Conservation (phyloP, 2,797 vertebrate genomes). For the Coracias cyanogaster region DNA sequence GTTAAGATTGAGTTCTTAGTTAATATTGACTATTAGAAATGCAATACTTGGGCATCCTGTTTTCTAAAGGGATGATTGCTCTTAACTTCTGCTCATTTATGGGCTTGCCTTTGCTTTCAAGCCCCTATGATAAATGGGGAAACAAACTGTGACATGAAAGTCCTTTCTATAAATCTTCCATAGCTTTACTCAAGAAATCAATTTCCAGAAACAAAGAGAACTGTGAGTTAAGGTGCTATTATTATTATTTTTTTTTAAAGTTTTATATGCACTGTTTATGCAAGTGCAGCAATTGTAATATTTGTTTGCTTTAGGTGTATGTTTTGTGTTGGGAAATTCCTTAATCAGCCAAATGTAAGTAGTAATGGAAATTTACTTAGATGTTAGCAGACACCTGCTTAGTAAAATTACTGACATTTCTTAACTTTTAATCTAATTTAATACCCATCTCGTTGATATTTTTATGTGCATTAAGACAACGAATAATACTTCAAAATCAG, state of each 20-base stretch:
- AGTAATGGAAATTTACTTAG: background rate
- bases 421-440: conserved; percentile 22
- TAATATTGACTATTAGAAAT: conserved; percentile 18
- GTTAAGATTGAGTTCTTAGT: conserved; percentile 21
- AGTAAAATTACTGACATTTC: conserved; percentile 3
- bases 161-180: conserved; percentile 31
- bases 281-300: background rate
- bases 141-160: background rate
- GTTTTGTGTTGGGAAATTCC: background rate
- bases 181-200: conserved; percentile 25
- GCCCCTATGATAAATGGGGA: conserved; percentile 4
- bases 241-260: background rate
- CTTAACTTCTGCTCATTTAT: conserved; percentile 25
- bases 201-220: conserved; percentile 30
- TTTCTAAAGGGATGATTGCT: conserved; percentile 17
- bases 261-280: background rate
- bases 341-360: background rate
- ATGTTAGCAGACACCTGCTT: background rate
- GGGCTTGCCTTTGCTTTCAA: conserved; percentile 44
- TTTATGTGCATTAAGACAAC: conserved; percentile 24
- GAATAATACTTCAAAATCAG: conserved; percentile 48
- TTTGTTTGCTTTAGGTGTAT: background rate
- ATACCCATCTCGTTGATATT: background rate
- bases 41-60: background rate
- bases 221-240: background rate